Base-by-base conservation (phyloP, 2,113 vertebrate genomes). In the Petromus typicus region DNA sequence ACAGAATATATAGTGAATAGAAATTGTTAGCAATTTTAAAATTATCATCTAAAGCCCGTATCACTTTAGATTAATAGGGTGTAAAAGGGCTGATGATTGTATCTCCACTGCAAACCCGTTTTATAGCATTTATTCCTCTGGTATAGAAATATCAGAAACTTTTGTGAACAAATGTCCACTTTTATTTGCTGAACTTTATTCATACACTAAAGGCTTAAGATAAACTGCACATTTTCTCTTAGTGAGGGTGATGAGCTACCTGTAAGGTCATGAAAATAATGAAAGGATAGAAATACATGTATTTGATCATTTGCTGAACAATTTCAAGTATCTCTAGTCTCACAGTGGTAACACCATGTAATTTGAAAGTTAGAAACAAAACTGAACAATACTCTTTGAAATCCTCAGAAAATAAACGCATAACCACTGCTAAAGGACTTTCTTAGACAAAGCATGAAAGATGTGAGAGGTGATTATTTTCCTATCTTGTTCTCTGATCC, bases 131-230 rank as follows among this genome's bases (percentile, higher is more conserved):
- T 73, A 40, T 32, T 66, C 11, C 27, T 67, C 30, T 4, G 64
- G 22, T 66, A 78, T 18, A 16, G 78, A 92, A 95, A 22, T 66
- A 94, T 94, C 81, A 57, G 0, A 94, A 93, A 22, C 13, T 93
- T 98, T 93, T 94, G 22, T 11, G 97, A 89, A 97, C 88, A 97
- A 93, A 97, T 97, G 95, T 96, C 89, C 95, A 97, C 91, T 23
- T 90, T 75, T 94, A 20, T 93, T 96, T 96, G 17, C 93, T 87
- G 97, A 11, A 87, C 86, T 94, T 94, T 86, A 95, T 95, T 97
- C 87, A 63, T 48, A 73, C 95, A 94, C 91, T 87, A 54, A 97
- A 90, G 34, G 79, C 51, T 73, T 95, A 94, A 51, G 10, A 10
- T 51, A 51, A 90, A 12, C 51, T n/a, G 4, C 16, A 6, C 34